A percentile compares a stretch with the other conserved stretches of the same genome.
phyloP scores from a whole-genome alignment of 2,888 invertebrate genomes.

The Deilephila elpenor region DNA sequence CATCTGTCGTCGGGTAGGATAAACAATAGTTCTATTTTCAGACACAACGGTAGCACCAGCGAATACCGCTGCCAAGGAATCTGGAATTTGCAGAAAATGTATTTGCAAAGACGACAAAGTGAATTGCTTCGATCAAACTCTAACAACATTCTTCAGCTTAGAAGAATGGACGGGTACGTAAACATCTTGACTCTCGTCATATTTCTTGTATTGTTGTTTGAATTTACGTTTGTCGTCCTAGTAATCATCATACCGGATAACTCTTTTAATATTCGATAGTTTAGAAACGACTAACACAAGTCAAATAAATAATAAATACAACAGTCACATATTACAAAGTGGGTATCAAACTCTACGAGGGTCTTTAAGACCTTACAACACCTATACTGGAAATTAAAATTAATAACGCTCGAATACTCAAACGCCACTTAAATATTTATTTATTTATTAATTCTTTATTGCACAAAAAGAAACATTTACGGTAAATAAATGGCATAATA shows the following conservation, averaged over 20 bases:
- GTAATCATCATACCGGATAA: not conserved
- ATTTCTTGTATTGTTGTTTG: not conserved
- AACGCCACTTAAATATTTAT: too few relatives aligned
- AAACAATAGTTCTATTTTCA: conserved; percentile 47
- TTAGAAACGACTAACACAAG: too few relatives aligned
- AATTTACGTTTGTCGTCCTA: not conserved
- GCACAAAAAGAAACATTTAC: too few relatives aligned
- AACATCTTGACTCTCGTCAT: not conserved
- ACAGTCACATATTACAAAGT: too few relatives aligned
- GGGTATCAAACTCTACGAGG: too few relatives aligned
- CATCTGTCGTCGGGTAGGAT: conserved; percentile 43
- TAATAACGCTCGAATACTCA: too few relatives aligned
- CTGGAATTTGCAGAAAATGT: conserved; percentile 83
- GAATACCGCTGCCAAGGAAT: conserved; percentile 49
- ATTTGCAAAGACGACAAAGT: conserved; percentile 77
- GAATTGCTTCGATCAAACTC: conserved; percentile 81
- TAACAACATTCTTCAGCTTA: conserved; percentile 79
- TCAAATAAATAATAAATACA: too few relatives aligned
- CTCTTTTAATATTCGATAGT: too few relatives aligned
- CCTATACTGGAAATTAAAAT: too few relatives aligned
- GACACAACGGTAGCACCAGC: conserved; percentile 36
- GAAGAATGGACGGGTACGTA: conserved; percentile 83
- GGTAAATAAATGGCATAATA: too few relatives aligned
- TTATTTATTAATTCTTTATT: too few relatives aligned
- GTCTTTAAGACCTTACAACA: too few relatives aligned